These are phyloP conservation scores for Gallinago jamesoni DNA, from an alignment of 2,113 vertebrate genomes.

Conservation along the genomic window DNA sequence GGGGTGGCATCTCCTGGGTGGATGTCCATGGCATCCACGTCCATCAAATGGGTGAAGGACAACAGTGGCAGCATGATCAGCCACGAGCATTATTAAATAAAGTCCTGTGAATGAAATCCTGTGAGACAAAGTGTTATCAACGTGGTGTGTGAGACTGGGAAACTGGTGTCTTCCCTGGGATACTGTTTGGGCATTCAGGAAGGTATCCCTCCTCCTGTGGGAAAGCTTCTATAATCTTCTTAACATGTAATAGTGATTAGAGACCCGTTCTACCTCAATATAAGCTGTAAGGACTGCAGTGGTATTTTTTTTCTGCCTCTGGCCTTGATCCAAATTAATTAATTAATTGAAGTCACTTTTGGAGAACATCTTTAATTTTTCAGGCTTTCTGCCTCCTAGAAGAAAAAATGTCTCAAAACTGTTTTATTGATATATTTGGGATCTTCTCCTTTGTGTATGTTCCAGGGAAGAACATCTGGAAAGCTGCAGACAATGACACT, in stretches of 20 bases:
- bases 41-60: background rate
- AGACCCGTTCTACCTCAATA: rapidly evolving
- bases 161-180: background rate
- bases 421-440: background rate
- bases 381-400: background rate
- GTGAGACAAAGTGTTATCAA: background rate
- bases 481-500: background rate
- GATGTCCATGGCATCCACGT: rapidly evolving
- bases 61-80: background rate
- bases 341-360: background rate
- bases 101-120: background rate
- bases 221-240: background rate
- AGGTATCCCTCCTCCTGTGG: background rate
- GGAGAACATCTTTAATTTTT: background rate
- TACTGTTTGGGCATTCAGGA: background rate
- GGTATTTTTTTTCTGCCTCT: background rate
- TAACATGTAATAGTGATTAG: rapidly evolving
- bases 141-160: background rate
- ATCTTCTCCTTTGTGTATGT: background rate
- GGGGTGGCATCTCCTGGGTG: background rate
- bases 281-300: background rate
- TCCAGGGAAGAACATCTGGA: background rate
- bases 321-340: background rate
- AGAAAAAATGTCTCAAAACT: background rate
- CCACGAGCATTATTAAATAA: background rate